Conservation (phyloP, 2,888 invertebrate species). For the Catocala fraxini region DNA sequence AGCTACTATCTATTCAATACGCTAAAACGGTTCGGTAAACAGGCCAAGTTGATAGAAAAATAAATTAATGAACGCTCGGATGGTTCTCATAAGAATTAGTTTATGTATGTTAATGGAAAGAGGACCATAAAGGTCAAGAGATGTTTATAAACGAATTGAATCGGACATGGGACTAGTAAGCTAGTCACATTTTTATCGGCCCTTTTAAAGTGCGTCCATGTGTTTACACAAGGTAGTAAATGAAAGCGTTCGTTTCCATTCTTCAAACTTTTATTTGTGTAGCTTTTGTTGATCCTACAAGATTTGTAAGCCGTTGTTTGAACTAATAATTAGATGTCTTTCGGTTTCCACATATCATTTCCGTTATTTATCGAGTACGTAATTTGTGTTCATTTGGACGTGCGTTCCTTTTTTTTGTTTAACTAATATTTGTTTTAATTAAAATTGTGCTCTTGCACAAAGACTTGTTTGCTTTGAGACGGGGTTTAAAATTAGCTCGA, state of each 20-base stretch:
- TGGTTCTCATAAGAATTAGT: slow-evolving; percentile 62
- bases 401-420: slow-evolving; percentile 48
- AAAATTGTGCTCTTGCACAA: slow-evolving; percentile 66
- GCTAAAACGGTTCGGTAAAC: slow-evolving; percentile 58
- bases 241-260: slow-evolving; percentile 57
- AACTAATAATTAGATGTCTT: slow-evolving; percentile 60
- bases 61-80: slow-evolving; percentile 61
- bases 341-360: slow-evolving; percentile 56
- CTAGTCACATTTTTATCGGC: slow-evolving; percentile 59
- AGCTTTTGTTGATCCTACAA: slow-evolving; percentile 60
- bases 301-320: slow-evolving; percentile 60
- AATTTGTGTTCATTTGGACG: slow-evolving; percentile 57
- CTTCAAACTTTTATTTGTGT: slow-evolving; percentile 59
- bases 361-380: slow-evolving; percentile 57
- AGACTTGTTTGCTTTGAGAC: slow-evolving; percentile 69
- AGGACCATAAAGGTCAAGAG: slow-evolving; percentile 64
- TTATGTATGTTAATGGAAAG: slow-evolving; percentile 67
- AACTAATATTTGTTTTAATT: slow-evolving; percentile 72
- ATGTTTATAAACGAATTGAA: slow-evolving; percentile 63
- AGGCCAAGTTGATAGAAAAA: slow-evolving; percentile 56
- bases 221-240: slow-evolving; percentile 56
- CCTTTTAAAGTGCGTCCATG: slow-evolving; percentile 53
- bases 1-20: slow-evolving; percentile 64
- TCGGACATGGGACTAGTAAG: slow-evolving; percentile 55
- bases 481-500: slow-evolving; percentile 68